Conservation (phyloP, 1,140 invertebrate genomes). For the Gryllus bimaculatus region DNA sequence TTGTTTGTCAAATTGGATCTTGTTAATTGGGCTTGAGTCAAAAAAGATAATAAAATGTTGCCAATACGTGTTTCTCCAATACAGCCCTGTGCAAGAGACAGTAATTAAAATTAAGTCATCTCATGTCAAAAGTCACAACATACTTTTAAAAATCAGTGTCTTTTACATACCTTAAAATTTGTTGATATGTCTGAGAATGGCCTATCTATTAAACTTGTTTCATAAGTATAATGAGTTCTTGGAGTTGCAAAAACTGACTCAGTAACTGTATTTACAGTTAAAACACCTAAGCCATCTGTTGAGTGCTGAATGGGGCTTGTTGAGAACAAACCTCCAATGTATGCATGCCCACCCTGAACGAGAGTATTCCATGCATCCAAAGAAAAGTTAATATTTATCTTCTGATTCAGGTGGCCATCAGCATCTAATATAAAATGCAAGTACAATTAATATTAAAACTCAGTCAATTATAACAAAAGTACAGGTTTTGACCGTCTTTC, state of each 20-base stretch:
- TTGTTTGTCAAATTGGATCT: constrained; percentile 32
- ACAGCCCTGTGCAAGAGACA: constrained; percentile 60
- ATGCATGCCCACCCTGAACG: constrained; percentile 13
- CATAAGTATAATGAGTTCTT: not conserved
- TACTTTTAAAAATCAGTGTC: no score
- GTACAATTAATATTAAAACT: no score
- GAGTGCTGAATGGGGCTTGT: not conserved
- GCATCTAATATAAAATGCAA: no score
- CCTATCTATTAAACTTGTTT: not conserved
- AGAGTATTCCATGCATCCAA: constrained; percentile 16
- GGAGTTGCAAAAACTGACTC: not conserved
- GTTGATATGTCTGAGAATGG: not conserved
- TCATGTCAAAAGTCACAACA: no score
- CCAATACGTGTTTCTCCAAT: constrained; percentile 82
- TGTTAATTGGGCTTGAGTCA: constrained; percentile 61
- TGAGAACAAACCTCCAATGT: constrained; percentile 11
- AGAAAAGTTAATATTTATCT: constrained; percentile 14
- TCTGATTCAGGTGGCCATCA: no score
- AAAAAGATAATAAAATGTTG: constrained; percentile 78
- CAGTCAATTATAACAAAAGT: no score
- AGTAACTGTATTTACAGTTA: not conserved
- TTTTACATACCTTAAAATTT: not conserved
- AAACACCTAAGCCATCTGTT: not conserved
- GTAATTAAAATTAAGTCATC: not conserved
- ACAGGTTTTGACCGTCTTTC: no score